Evolutionary conservation across 2,113 vertebrate species (phyloP), one percentile per base, ranked within the genome.

Genomic region (Urocitellus parryii): DNA sequence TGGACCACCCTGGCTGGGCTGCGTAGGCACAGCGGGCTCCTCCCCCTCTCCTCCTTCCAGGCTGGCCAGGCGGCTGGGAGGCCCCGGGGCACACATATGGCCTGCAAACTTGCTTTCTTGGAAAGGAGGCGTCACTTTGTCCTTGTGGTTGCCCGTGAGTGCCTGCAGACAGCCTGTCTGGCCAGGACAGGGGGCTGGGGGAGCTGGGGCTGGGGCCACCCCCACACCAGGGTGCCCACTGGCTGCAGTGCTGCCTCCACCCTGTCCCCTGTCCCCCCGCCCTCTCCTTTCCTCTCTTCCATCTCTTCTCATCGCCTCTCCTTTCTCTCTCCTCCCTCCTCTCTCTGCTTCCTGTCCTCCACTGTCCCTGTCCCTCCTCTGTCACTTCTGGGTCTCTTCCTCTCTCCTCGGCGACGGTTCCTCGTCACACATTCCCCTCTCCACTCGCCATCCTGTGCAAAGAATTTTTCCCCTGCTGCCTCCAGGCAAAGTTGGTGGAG

Each of bases 401-500:
- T 95, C 73, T 1, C 91, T 58, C 95, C 90, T 77, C 63, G 92
- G 61, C 48, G 8, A 56, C 29, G 1, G 0, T 3, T 8, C 13
- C 45, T 79, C 86, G 24, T 91, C 94, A 48, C 1, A 51, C 12
- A 5, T 80, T 29, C 20, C 37, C 90, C 91, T 70, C 83, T 93
- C 85, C 34, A 0, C 94, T 96, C 58, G 92, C 89, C 2, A 42
- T 61, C 63, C 87, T 51, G 70, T 56, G 76, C 67, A 74, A 89
- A 94, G 58, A 83, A 76, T 94, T 45, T 51, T 29, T 10, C 80
- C 72, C 87, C 81, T 37, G 90, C 81, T 91, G 94, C 87, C 95
- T 97, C 93, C 11, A 16, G 96, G 96, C 77, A 95, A 96, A 96
- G 22, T 37, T 20, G 94, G 72, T 34, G 65, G 78, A 70, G 16